Conservation (phyloP, 2,888 invertebrate species). For the Clostera curtula region DNA sequence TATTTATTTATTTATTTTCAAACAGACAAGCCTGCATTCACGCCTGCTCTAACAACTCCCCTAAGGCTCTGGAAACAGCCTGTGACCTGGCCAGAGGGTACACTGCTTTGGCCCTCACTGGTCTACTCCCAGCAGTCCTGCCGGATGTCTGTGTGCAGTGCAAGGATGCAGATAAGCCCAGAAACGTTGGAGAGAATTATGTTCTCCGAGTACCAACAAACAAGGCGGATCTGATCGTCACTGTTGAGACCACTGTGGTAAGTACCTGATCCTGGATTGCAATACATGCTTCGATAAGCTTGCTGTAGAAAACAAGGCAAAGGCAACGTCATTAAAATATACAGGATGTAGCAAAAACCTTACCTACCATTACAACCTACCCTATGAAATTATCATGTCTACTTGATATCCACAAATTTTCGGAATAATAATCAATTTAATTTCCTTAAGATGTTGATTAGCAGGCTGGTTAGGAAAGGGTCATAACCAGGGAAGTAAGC, state of each 20-base stretch:
- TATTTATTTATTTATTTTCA: too few relatives aligned
- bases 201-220: conserved; percentile 80
- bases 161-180: conserved; percentile 54
- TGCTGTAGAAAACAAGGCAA: too few relatives aligned
- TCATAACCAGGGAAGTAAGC: too few relatives aligned
- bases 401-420: too few relatives aligned
- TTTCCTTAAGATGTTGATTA: too few relatives aligned
- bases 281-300: too few relatives aligned
- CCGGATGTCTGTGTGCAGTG: conserved; percentile 80
- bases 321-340: too few relatives aligned
- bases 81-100: conserved; percentile 83
- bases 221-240: conserved; percentile 87
- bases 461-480: too few relatives aligned
- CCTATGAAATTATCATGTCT: too few relatives aligned
- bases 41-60: conserved; percentile 55
- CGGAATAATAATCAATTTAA: too few relatives aligned
- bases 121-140: conserved; percentile 74
- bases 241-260: conserved; percentile 78
- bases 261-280: conserved; percentile 10
- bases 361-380: too few relatives aligned
- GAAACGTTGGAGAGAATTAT: conserved; percentile 76
- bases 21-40: conserved; percentile 86
- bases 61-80: conserved; percentile 70
- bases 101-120: conserved; percentile 73
- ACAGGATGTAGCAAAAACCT: too few relatives aligned